These are phyloP conservation scores for Xiphophorus maculatus DNA, from an alignment of 2,113 vertebrate species.

Conservation along the genomic window DNA sequence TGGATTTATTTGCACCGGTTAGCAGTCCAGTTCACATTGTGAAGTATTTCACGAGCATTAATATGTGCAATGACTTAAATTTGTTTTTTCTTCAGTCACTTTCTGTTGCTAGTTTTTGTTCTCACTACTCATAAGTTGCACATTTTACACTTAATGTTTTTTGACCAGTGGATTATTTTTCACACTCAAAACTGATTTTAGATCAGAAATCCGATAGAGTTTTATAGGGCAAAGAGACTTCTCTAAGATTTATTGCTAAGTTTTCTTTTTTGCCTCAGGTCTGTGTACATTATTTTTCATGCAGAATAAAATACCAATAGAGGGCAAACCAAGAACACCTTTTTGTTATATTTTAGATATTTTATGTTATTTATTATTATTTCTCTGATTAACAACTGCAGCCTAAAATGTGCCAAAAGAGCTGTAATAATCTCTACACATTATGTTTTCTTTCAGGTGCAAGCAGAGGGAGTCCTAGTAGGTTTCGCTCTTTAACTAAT, in stretches of 20 bases:
- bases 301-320: slow-evolving; percentile 17
- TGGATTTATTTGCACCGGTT: not conserved
- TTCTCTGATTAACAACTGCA: slow-evolving; percentile 7
- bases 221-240: not conserved
- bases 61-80: slow-evolving; percentile 15
- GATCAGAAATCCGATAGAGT: slow-evolving; percentile 22
- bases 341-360: not conserved
- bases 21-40: not conserved
- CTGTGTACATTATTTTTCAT: slow-evolving; percentile 27
- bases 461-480: slow-evolving; percentile 42
- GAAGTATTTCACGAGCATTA: slow-evolving; percentile 17
- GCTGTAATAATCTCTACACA: slow-evolving; percentile 26
- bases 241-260: slow-evolving; percentile 44
- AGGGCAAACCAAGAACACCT: not conserved
- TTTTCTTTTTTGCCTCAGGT: slow-evolving; percentile 54
- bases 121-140: slow-evolving; percentile 4
- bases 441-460: not conserved
- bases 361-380: slow-evolving; percentile 23
- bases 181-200: slow-evolving; percentile 39
- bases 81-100: slow-evolving; percentile 1
- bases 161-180: slow-evolving; percentile 31
- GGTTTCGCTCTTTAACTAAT: not conserved
- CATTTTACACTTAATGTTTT: not conserved
- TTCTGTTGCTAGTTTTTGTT: slow-evolving; percentile 5
- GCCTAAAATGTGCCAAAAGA: slow-evolving; percentile 59